Conservation (phyloP, 2,888 invertebrate genomes). For the Ormyrus nitidulus region DNA sequence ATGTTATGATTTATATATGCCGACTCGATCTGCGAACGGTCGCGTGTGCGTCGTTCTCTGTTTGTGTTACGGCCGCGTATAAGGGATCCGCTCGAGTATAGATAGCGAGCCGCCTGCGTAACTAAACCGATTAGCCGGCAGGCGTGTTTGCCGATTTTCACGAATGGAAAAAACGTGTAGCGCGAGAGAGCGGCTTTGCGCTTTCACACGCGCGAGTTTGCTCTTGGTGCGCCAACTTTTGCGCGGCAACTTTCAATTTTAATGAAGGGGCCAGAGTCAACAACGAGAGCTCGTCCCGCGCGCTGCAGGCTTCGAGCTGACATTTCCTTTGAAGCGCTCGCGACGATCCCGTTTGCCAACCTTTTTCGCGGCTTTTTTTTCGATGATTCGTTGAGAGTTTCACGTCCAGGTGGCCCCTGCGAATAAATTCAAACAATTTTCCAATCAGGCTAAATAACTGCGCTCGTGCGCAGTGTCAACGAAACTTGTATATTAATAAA, state of each 20-base stretch:
- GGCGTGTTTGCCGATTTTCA: slow-evolving; percentile 57
- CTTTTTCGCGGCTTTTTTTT: not conserved
- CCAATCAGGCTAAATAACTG: no score
- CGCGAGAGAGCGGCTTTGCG: not conserved
- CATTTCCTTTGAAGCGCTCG: slow-evolving; percentile 40
- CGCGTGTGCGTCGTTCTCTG: not conserved
- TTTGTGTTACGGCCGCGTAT: slow-evolving; percentile 22
- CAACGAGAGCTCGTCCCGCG: not conserved
- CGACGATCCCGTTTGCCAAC: not conserved
- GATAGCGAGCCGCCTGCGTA: slow-evolving; percentile 48
- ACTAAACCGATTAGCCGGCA: slow-evolving; percentile 61
- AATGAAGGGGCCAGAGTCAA: slow-evolving; percentile 41
- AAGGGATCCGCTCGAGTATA: slow-evolving; percentile 55
- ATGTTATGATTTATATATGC: slow-evolving; percentile 64
- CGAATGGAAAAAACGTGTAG: slow-evolving; percentile 49
- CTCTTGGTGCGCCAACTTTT: slow-evolving; percentile 23
- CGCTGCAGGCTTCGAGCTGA: slow-evolving; percentile 8
- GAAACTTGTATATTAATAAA: no score
- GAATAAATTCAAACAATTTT: no score
- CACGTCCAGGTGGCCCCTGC: no score
- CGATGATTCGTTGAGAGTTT: no score
- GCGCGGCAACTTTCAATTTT: slow-evolving; percentile 39
- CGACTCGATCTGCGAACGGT: slow-evolving; percentile 49
- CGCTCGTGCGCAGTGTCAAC: no score
- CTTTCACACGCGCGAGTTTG: not conserved